Evolutionary conservation across 1,140 invertebrate genomes (phyloP), one percentile per base, ranked within the genome.

Genomic region (Camponotus pennsylvanicus): DNA sequence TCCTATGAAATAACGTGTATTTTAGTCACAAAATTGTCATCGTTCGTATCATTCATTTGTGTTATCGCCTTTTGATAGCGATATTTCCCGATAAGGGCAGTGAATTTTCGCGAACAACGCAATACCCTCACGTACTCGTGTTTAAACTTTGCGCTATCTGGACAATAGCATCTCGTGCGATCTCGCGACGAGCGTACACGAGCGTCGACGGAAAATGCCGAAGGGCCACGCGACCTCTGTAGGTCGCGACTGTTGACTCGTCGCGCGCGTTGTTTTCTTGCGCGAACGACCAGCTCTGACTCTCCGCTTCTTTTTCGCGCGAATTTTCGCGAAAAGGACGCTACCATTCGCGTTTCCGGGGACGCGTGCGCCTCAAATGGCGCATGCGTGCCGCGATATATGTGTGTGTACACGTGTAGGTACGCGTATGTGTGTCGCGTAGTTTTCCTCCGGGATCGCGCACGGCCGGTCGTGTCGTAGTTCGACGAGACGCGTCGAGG

Each of bases 401-500:
- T 59, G 55, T 49, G 57, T 37, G 2, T 21, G 45, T 77, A 42
- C 85, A 83, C 61, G 2, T 32, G 32, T 42, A 13, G 2, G 13
- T 13, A 13, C 4, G 45, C 4, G 13, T 49, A 1, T 18, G 49
- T n/a, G 18, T 27, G 55, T 78, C 49, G 15, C 3, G 13, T 18
- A 18, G 45, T 13, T 15, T 27, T 52, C 59, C 55, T 21, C 66
- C 42, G 59, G 18, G 64, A 27, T 27, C 80, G 66, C 79, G 85
- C 85, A 76, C 64, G 76, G 32, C 52, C 78, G 63, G 57, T 64
- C 55, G 66, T 52, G 9, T 52, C 82, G 59, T 89, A 93, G 89
- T 92, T 92, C 87, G 73, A 82, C 57, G 84, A 91, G 75, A 77
- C 86, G 40, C 89, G 63, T 85, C 86, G 66, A 92, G 91, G 86